phyloP scores from a whole-genome alignment of 2,797 vertebrate species.

The Rhinella marina region DNA sequence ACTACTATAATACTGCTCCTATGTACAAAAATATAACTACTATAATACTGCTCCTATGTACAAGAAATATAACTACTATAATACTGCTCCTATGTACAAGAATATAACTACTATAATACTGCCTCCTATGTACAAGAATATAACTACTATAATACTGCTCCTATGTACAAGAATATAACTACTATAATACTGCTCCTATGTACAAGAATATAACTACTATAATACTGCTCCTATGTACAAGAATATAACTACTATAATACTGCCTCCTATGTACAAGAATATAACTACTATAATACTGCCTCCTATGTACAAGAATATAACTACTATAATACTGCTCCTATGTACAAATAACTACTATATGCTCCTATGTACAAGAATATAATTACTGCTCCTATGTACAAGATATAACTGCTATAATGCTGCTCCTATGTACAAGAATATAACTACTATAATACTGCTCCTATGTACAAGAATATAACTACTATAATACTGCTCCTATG shows the following conservation, averaged over 20 bases:
- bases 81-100: conserved; percentile 2
- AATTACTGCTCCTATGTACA: background rate
- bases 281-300: conserved; percentile 10
- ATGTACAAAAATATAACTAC: conserved; percentile 3
- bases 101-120: conserved; percentile 25
- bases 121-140: background rate
- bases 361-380: conserved; percentile 10
- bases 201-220: no score
- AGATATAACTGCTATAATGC: conserved; percentile 8
- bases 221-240: no score
- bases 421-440: background rate
- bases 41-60: background rate
- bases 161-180: background rate
- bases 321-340: conserved; percentile 18
- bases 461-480: conserved; percentile 7
- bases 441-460: conserved; percentile 11
- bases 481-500: conserved; percentile 1
- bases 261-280: background rate
- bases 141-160: background rate
- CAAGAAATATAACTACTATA: conserved; percentile 13
- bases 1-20: conserved; percentile 9
- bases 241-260: no score
- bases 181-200: background rate
- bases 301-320: conserved; percentile 10
- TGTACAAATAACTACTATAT: background rate